Percentiles rank a stretch among this genome's conserved stretches.
phyloP scores from a whole-genome alignment of 2,888 invertebrate genomes.

The Elmis aenea region DNA sequence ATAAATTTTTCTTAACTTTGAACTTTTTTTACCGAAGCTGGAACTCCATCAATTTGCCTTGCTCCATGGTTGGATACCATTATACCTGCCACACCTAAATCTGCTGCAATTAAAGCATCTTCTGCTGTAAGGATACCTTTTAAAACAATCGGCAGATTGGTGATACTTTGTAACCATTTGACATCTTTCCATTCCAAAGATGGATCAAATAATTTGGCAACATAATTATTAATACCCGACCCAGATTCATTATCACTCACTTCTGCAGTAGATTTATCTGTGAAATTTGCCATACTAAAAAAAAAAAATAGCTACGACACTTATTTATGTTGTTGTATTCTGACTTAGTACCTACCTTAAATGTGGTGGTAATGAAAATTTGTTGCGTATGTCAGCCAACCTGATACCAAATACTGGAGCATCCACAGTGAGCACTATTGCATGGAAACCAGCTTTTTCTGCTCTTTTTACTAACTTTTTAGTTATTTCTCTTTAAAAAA shows the following conservation, averaged over 20 bases:
- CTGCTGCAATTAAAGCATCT: conserved; percentile 72
- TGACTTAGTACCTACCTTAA: conserved; percentile 53
- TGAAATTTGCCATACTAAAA: conserved; percentile 78
- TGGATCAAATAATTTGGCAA: conserved; percentile 71
- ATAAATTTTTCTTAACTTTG: conserved; percentile 10
- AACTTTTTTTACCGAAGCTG: conserved; percentile 62
- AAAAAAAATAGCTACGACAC: too few species aligned
- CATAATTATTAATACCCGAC: conserved; percentile 77
- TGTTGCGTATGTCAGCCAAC: conserved; percentile 75
- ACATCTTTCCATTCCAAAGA: conserved; percentile 84
- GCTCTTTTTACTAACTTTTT: conserved; percentile 68
- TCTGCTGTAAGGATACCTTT: conserved; percentile 85
- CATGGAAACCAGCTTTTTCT: conserved; percentile 79
- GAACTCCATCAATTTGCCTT: conserved; percentile 80
- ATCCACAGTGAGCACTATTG: conserved; percentile 83
- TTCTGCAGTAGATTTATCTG: conserved; percentile 50
- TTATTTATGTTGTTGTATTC: too few species aligned
- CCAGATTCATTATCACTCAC: conserved; percentile 50
- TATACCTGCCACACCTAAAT: conserved; percentile 72
- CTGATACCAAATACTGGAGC: conserved; percentile 82
- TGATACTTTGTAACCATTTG: conserved; percentile 74
- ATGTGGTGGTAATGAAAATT: conserved; percentile 76
- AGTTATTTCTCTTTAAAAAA: conserved; percentile 45
- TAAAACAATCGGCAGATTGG: conserved; percentile 73
- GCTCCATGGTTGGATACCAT: conserved; percentile 94